Evolutionary conservation across 2,888 invertebrate genomes (phyloP).

Genomic region (Chrysodeixis includens): DNA sequence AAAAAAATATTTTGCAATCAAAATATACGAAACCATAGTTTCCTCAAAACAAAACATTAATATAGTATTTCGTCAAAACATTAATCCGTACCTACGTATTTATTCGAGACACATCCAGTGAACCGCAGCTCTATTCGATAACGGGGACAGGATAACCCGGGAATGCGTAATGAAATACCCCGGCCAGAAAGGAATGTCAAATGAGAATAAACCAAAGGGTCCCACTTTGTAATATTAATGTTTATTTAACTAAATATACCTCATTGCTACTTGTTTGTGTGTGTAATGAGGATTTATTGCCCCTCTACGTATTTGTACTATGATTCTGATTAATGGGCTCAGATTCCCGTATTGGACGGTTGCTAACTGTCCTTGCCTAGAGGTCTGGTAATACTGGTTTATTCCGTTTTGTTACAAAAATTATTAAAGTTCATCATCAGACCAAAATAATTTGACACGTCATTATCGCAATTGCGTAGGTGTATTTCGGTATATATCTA

Average conservation of each 20-base stretch:
- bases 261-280: constrained; percentile 18
- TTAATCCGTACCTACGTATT: not conserved
- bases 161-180: constrained; percentile 74
- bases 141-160: constrained; percentile 47
- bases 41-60: too few species aligned
- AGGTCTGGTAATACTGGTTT: not conserved
- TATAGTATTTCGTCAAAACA: too few species aligned
- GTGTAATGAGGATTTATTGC: constrained; percentile 45
- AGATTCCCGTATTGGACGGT: not conserved
- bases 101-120: constrained; percentile 30
- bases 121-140: constrained; percentile 29
- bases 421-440: not conserved
- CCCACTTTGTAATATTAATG: constrained; percentile 66
- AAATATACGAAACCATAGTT: too few species aligned
- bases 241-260: constrained; percentile 68
- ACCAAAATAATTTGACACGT: not conserved
- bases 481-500: too few species aligned
- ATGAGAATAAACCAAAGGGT: constrained; percentile 67
- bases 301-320: constrained; percentile 12
- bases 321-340: constrained; percentile 34
- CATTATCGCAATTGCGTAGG: constrained; percentile 1
- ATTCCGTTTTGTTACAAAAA: not conserved
- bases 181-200: constrained; percentile 70
- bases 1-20: too few species aligned
- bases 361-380: not conserved